Base-by-base conservation (phyloP, 2,888 invertebrate genomes). In the Sussaba pulchella region DNA sequence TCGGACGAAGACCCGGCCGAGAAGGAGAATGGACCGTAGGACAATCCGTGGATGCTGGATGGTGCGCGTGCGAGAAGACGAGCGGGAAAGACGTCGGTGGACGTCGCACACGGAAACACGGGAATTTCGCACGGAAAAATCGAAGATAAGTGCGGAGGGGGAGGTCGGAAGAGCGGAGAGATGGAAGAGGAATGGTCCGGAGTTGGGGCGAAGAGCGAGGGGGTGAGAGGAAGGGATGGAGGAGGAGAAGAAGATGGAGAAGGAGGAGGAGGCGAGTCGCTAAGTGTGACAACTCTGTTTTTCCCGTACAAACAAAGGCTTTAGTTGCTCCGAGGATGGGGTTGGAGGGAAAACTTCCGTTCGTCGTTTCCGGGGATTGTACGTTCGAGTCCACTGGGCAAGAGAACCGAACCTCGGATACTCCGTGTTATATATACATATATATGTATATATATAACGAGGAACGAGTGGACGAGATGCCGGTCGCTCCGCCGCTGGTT, bases 231-330 rank as follows among this genome's bases (percentile, higher is more conserved):
- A 41, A n/a, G n/a, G n/a, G n/a, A n/a, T n/a, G 41, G 26, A 47
- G 24, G 21, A 19, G 8, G 2, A n/a, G 61, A 67, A 61, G 24
- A 17, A 52, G n/a, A 5, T 10, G 17, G 24, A 66, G 26, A 31
- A 31, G 54, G 36, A 64, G 45, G 39, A 39, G 9, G 21, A 41
- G 17, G 43, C 21, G 47, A 78, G 73, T 74, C 69, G 63, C 69
- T 80, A 80, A 80, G 79, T 82, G 79, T 77, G 77, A 75, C 72
- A 71, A 69, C 74, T 82, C 71, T 77, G 82, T 80, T 82, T 80
- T 77, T 74, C 63, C 43, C 74, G 71, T 67, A 71, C 82, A 74
- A 82, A 82, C 77, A 81, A 80, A 80, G 77, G 57, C 69, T 73
- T 64, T 41, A 14, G 63, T 61, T 24, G 50, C 59, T 47, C 71